phyloP scores from a whole-genome alignment of 2,888 invertebrate species.

The Cremastobaeus sp. region DNA sequence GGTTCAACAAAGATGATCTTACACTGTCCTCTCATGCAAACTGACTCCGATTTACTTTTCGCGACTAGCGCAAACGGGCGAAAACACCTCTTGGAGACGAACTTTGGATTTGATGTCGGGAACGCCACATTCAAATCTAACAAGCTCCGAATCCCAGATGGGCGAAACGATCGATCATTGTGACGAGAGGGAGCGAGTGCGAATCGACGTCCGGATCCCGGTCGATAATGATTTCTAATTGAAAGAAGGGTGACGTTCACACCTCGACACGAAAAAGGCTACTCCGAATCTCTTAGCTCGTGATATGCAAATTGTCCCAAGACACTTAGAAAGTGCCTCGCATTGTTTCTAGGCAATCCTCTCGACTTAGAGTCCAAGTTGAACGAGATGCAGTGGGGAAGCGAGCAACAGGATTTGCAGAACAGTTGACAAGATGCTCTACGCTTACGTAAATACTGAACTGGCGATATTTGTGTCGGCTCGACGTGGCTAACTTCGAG shows the following conservation, averaged over 20 bases:
- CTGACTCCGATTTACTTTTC: slow-evolving; percentile 41
- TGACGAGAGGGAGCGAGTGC: neutral
- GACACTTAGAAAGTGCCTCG: neutral
- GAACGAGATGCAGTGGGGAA: slow-evolving; percentile 26
- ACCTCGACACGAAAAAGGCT: too few species aligned
- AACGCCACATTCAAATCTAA: slow-evolving; percentile 39
- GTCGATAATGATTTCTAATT: slow-evolving; percentile 5
- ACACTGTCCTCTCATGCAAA: slow-evolving; percentile 43
- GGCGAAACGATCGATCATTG: slow-evolving; percentile 23
- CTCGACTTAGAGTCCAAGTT: slow-evolving; percentile 42
- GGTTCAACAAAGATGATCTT: slow-evolving; percentile 66
- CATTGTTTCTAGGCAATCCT: neutral
- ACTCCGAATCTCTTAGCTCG: too few species aligned
- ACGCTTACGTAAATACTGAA: slow-evolving; percentile 67
- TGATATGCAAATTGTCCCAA: too few species aligned
- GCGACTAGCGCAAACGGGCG: slow-evolving; percentile 20
- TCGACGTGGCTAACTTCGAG: slow-evolving; percentile 63
- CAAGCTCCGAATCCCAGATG: slow-evolving; percentile 3
- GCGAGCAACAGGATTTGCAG: slow-evolving; percentile 62
- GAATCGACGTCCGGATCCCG: neutral
- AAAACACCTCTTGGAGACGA: slow-evolving; percentile 23
- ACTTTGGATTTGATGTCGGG: slow-evolving; percentile 18
- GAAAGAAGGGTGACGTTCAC: neutral
- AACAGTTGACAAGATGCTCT: slow-evolving; percentile 59
- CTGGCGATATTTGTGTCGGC: slow-evolving; percentile 66